Evolutionary conservation across 2,113 vertebrate genomes (phyloP), one percentile per base, ranked within the genome.

Genomic region (Dermatemys mawii): DNA sequence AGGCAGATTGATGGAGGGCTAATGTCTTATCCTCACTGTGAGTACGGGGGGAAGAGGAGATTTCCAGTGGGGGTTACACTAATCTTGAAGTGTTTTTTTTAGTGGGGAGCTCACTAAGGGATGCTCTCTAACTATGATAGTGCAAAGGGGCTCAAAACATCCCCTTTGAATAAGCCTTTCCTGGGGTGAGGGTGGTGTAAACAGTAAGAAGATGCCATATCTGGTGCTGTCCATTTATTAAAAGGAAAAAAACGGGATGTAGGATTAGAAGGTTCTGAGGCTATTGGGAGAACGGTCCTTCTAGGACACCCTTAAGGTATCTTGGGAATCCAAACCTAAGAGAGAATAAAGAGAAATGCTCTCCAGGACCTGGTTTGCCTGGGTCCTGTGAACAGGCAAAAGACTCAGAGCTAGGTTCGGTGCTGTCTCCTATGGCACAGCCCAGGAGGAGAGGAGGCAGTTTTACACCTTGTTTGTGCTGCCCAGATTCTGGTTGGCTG

Each of bases 101-200:
- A 10, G 11, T 32, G 12, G 26, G 19, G 1, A 29, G 92, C 51
- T 51, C 53, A 44, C 0, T 2, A 78, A 57, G 81, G 27, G 53
- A 90, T 81, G 17, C 1, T 83, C 22, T 41, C 6, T 51, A 38
- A 75, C 24, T 22, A 11, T 76, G 60, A 17, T 1, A 51, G 6
- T 86, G 17, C 4, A 70, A 90, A 85, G 44, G 80, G 3, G 27
- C 78, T 83, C 63, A n/a, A 53, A 4, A 32, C 27, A 11, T 44
- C 41, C 21, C 38, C 11, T 75, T 75, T 44, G 22, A 75, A 44
- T 26, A 44, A 75, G 24, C 22, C 16, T 75, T 75, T 75, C 6
- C 38, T 50, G 2, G 0, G 0, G 6, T 57, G 19, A 2, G 27
- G 53, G 32, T 4, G 22, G 29, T 38, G 8, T 73, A 57, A 80